Conservation (phyloP, 2,113 vertebrate genomes). For the Illadopsis cleaveri region DNA sequence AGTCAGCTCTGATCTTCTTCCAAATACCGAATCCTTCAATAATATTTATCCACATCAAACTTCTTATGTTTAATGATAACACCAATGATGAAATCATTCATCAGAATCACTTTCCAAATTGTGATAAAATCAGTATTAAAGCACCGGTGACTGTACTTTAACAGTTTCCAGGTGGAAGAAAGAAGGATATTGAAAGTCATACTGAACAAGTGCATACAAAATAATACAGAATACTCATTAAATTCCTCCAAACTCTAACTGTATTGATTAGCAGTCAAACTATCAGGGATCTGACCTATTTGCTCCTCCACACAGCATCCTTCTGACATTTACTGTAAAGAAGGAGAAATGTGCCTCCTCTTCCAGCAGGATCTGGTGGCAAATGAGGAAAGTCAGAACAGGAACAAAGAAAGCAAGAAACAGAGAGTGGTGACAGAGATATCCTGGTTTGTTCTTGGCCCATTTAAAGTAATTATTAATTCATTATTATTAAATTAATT, state of each 20-base stretch:
- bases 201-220: neutral
- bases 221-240: neutral
- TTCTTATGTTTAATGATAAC: neutral
- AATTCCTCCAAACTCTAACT: neutral
- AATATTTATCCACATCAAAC: neutral
- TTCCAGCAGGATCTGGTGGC: neutral
- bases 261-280: neutral
- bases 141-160: neutral
- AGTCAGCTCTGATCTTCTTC: neutral
- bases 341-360: neutral
- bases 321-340: neutral
- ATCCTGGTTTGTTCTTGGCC: neutral
- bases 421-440: neutral
- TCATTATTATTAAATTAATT: too few species aligned
- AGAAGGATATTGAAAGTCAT: neutral
- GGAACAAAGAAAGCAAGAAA: neutral
- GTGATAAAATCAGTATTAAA: neutral
- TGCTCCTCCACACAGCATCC: neutral
- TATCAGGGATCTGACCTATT: neutral
- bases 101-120: neutral
- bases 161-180: neutral
- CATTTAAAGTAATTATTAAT: neutral
- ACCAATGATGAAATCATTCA: neutral
- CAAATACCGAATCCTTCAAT: neutral
- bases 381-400: neutral